Evolutionary conservation across 1,140 invertebrate species (phyloP), one percentile per base, ranked within the genome.

Genomic region (Hermetia illucens): DNA sequence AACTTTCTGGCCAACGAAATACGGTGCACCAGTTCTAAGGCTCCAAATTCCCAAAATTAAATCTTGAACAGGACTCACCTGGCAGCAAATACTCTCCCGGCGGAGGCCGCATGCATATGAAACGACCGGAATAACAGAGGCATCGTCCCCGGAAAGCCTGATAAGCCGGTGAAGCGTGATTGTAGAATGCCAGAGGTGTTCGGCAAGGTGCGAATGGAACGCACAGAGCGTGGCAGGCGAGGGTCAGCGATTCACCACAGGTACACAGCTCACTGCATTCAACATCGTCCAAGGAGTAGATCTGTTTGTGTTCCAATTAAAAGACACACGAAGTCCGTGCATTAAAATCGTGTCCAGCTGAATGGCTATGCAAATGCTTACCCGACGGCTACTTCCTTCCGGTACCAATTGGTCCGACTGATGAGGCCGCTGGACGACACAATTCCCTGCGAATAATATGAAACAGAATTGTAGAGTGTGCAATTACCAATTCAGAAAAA

Each of bases 41-140:
- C n/a, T n/a, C n/a, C n/a, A n/a, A n/a, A n/a, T 10, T 24, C 15
- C 34, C 24, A 41, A 25, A 25, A 25, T 25, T 8, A 8, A 25
- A 25, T 25, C 8, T 25, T 8, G 8, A 25, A n/a, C n/a, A n/a
- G 6, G 21, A 13, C 38, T 54, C 35, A 60, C 56, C 56, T 54
- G 56, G 57, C 40, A 60, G 44, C 38, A 50, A 44, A 45, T 61
- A 65, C 56, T 73, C 65, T 80, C 82, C 79, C 45, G 79, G 78
- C 43, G 76, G 74, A 38, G 87, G 86, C 49, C 84, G 75, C 77
- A 87, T 88, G 63, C 85, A 90, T 61, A 90, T 87, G 62, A 91
- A 90, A 42, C 76, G 73, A 20, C 85, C 85, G 21, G 82, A 87
- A 62, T 90, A 90, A 62, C 87, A 91, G 41, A 90, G 73, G 61